Conservation (phyloP, 2,888 invertebrate species). For the Orthonychiurus folsomi region DNA sequence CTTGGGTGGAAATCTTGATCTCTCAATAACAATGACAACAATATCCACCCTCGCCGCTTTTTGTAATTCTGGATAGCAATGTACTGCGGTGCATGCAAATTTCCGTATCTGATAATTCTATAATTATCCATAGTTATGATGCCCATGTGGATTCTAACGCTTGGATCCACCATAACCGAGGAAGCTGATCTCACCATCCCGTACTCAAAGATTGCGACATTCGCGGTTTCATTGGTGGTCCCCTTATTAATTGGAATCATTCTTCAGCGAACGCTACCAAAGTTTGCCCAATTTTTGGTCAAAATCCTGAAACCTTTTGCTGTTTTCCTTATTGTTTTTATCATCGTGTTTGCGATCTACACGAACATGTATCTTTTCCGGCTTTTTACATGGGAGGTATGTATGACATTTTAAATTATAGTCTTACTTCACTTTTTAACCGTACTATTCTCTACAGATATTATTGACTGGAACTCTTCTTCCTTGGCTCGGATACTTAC, state of each 20-base stretch:
- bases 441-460: conserved; percentile 54
- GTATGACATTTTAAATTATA: conserved; percentile 30
- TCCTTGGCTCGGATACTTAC: conserved; percentile 70
- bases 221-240: conserved; percentile 65
- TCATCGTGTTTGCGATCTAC: conserved; percentile 74
- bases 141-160: conserved; percentile 82
- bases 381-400: conserved; percentile 77
- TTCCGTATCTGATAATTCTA: too few relatives aligned
- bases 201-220: conserved; percentile 62
- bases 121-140: conserved; percentile 74
- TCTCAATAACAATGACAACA: conserved; percentile 92
- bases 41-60: conserved; percentile 79
- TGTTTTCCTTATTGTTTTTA: conserved; percentile 65
- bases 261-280: conserved; percentile 60
- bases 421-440: neutral
- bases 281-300: conserved; percentile 60
- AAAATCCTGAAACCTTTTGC: conserved; percentile 77
- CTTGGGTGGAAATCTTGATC: conserved; percentile 80
- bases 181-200: conserved; percentile 66
- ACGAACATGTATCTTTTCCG: conserved; percentile 84
- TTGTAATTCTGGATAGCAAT: conserved; percentile 47
- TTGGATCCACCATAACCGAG: conserved; percentile 66
- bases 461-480: conserved; percentile 67
- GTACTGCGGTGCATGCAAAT: neutral
- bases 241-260: conserved; percentile 62